A percentile compares a stretch with the other conserved stretches of the same genome.
These are phyloP conservation scores for Forbesichthys agassizii DNA, from an alignment of 2,113 vertebrate species.

Conservation along the genomic window DNA sequence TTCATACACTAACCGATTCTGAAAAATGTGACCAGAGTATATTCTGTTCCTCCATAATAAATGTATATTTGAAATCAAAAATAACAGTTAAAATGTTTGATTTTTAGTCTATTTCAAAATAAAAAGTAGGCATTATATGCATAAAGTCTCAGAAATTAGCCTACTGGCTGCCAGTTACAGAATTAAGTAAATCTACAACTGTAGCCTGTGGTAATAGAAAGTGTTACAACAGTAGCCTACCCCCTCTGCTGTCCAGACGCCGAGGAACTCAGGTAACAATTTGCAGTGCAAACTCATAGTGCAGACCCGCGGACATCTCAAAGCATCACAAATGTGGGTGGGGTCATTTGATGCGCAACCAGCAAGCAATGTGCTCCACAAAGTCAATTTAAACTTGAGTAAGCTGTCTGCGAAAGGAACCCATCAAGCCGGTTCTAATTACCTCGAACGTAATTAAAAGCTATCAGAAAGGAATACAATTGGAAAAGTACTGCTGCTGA, in stretches of 20 bases:
- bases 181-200: background rate
- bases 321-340: constrained; percentile 68
- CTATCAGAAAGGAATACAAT: background rate
- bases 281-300: constrained; percentile 51
- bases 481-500: background rate
- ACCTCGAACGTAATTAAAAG: background rate
- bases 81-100: no score
- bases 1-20: no score
- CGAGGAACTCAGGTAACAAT: constrained; percentile 72
- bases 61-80: no score
- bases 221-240: constrained; percentile 65
- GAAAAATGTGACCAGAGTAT: no score
- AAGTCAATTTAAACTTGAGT: constrained; percentile 50
- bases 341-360: constrained; percentile 69
- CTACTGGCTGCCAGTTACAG: no score
- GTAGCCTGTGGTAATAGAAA: constrained; percentile 28
- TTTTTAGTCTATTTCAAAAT: no score
- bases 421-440: constrained; percentile 7
- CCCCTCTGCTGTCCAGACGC: constrained; percentile 49
- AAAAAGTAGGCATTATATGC: no score
- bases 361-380: constrained; percentile 53
- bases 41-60: no score
- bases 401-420: constrained; percentile 30
- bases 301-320: constrained; percentile 52
- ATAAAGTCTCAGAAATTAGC: no score